These are phyloP conservation scores for Conistra vaccinii DNA, from an alignment of 2,888 invertebrate genomes.

Conservation along the genomic window DNA sequence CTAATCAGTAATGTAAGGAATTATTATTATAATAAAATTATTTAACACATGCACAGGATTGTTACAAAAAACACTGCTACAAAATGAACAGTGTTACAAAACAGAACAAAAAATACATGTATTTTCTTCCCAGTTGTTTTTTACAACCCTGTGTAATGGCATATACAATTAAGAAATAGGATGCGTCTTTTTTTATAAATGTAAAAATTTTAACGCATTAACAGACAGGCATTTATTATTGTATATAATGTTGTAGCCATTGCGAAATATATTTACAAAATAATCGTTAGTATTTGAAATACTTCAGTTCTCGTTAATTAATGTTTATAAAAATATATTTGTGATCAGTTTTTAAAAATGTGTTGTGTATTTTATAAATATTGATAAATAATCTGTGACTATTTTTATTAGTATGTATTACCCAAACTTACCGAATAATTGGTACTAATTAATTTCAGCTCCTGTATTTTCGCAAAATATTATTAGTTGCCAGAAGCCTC, in stretches of 20 bases:
- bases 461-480: background rate
- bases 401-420: background rate
- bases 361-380: constrained; percentile 46
- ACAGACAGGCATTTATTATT: constrained; percentile 3
- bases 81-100: background rate
- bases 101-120: too few species aligned
- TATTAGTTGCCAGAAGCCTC: background rate
- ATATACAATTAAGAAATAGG: constrained; percentile 1
- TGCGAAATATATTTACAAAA: constrained; percentile 33
- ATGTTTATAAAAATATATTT: constrained; percentile 37
- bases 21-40: background rate
- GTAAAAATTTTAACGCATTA: constrained; percentile 18
- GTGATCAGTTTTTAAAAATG: constrained; percentile 50
- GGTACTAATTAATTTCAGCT: background rate
- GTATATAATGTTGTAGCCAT: constrained; percentile 24
- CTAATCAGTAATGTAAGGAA: constrained; percentile 20
- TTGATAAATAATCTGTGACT: constrained; percentile 50
- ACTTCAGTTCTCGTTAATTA: constrained; percentile 43
- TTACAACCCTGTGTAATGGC: constrained; percentile 7
- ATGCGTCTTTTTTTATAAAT: constrained; percentile 9
- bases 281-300: constrained; percentile 34
- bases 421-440: background rate
- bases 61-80: constrained; percentile 19
- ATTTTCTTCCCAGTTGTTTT: background rate
- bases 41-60: constrained; percentile 20